These are phyloP conservation scores for Heliconius ethilla DNA, from an alignment of 2,888 invertebrate genomes.

Conservation along the genomic window DNA sequence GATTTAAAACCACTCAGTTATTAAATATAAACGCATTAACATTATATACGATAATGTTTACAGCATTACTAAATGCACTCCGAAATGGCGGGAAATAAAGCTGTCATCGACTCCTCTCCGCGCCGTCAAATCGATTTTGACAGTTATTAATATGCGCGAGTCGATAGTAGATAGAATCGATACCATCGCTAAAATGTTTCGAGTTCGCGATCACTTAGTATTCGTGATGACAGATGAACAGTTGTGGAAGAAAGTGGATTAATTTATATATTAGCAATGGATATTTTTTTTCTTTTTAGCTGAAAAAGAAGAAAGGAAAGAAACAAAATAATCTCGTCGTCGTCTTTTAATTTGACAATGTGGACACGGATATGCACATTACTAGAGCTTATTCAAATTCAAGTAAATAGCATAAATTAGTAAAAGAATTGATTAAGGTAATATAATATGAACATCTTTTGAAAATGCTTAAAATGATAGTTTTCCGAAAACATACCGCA, in stretches of 20 bases:
- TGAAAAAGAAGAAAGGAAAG: no score
- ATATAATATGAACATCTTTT: no score
- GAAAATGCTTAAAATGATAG: no score
- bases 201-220: constrained; percentile 64
- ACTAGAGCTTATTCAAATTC: no score
- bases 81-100: constrained; percentile 71
- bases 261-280: background rate
- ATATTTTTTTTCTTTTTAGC: background rate
- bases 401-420: no score
- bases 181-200: constrained; percentile 53
- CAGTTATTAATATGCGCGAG: constrained; percentile 59
- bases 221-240: constrained; percentile 66
- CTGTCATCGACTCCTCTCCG: constrained; percentile 72
- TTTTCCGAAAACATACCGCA: no score
- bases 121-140: constrained; percentile 67
- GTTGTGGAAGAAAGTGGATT: constrained; percentile 50
- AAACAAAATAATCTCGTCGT: no score
- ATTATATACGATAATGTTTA: constrained; percentile 73
- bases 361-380: no score
- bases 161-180: constrained; percentile 50
- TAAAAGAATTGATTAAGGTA: no score
- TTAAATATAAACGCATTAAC: constrained; percentile 68
- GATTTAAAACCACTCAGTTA: constrained; percentile 48
- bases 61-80: constrained; percentile 78
- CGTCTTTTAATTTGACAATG: no score